Evolutionary conservation across 2,888 invertebrate species (phyloP).

Genomic region (Catocala fraxini): DNA sequence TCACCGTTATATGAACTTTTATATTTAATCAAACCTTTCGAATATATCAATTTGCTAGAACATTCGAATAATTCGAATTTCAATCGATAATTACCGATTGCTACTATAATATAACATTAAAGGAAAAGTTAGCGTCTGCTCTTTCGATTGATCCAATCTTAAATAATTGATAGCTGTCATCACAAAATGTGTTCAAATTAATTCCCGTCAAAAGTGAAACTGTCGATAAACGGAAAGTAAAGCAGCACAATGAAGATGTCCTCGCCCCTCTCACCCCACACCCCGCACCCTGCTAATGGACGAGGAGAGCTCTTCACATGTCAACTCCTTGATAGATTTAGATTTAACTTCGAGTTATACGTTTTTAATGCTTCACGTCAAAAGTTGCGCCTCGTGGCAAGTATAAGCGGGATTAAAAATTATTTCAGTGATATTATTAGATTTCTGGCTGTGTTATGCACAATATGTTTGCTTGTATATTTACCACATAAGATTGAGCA

Average conservation of each 20-base stretch:
- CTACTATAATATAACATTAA: too few relatives aligned
- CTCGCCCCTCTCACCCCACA: not conserved
- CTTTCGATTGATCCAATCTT: not conserved
- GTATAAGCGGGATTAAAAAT: too few relatives aligned
- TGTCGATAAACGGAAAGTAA: slow-evolving; percentile 25
- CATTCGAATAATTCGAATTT: too few relatives aligned
- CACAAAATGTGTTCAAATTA: slow-evolving; percentile 17
- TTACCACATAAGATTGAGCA: too few relatives aligned
- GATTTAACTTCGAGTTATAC: not conserved
- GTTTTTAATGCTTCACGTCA: not conserved
- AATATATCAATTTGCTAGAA: too few relatives aligned
- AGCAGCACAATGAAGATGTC: slow-evolving; percentile 15
- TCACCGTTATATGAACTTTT: too few relatives aligned
- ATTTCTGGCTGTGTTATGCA: too few relatives aligned
- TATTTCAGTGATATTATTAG: too few relatives aligned
- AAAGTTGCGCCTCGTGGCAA: too few relatives aligned
- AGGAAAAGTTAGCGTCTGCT: not conserved
- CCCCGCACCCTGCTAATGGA: slow-evolving; percentile 15
- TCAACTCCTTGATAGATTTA: slow-evolving; percentile 7
- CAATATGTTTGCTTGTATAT: too few relatives aligned
- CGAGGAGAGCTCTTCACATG: slow-evolving; percentile 1
- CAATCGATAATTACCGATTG: too few relatives aligned
- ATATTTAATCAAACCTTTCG: too few relatives aligned
- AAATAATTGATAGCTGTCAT: slow-evolving; percentile 15
- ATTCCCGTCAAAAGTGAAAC: slow-evolving; percentile 26